Base-by-base conservation (phyloP, 2,888 invertebrate genomes). In the Heteromyza rotundicornis region DNA sequence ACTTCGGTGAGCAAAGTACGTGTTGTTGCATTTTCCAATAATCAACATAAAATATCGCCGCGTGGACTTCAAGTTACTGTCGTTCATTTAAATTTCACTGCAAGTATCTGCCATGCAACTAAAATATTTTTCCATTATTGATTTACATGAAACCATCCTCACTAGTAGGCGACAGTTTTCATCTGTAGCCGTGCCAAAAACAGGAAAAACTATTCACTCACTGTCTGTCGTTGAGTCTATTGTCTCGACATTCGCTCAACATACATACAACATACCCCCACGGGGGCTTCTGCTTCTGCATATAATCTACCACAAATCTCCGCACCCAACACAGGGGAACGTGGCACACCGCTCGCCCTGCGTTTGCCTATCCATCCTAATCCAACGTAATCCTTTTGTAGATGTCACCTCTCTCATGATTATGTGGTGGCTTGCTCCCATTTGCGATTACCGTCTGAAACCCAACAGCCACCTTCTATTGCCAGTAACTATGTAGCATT, bases 61-160 rank as follows among this genome's bases (percentile, higher is more conserved):
- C n/a, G n/a, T n/a, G n/a, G n/a, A n/a, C n/a, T n/a, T n/a, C n/a
- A n/a, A n/a, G n/a, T n/a, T n/a, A n/a, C n/a, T n/a, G n/a, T n/a
- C n/a, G n/a, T n/a, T n/a, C n/a, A n/a, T n/a, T n/a, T n/a, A n/a
- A n/a, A n/a, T n/a, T n/a, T n/a, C n/a, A n/a, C n/a, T n/a, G n/a
- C n/a, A n/a, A n/a, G n/a, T n/a, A n/a, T n/a, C n/a, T n/a, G n/a
- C n/a, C n/a, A n/a, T 8, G 12, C 32, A 32, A 32, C 32, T 8
- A 32, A 12, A 32, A 32, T 12, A 32, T n/a, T n/a, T n/a, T n/a
- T n/a, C n/a, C n/a, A n/a, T n/a, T n/a, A n/a, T n/a, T n/a, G n/a
- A n/a, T n/a, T n/a, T n/a, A n/a, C 24, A 44, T 27, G 35, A 53
- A 59, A 59, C 44, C 52, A 59, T 54, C 54, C 16, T 49, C 19